Conservation (phyloP, 1,140 invertebrate genomes). For the Procambarus virginalis region DNA sequence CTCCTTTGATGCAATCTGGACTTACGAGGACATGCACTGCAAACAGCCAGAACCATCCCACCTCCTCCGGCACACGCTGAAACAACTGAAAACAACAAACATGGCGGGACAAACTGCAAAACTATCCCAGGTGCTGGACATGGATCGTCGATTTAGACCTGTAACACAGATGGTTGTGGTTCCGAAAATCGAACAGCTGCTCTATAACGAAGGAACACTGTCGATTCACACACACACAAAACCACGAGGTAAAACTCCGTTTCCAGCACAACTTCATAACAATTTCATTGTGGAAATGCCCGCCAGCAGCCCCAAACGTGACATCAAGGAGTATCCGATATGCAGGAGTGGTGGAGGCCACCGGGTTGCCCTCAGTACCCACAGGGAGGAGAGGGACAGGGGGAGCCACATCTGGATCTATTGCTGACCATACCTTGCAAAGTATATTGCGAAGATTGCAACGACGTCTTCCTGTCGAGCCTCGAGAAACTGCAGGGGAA, state of each 20-base stretch:
- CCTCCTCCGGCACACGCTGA: not conserved
- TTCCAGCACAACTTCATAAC: not conserved
- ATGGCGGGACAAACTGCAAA: not conserved
- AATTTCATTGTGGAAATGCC: not conserved
- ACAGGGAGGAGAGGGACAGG: not conserved
- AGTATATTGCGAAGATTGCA: too few species aligned
- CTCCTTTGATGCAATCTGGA: too few species aligned
- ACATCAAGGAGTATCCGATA: not conserved
- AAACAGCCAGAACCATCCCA: too few species aligned
- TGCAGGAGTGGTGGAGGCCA: not conserved
- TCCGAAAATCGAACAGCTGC: not conserved
- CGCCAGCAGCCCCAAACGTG: not conserved
- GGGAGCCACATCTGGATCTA: not conserved
- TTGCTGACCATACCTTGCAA: not conserved
- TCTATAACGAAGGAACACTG: not conserved
- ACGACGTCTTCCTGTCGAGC: too few species aligned
- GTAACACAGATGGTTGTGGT: not conserved
- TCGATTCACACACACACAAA: not conserved
- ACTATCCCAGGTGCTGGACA: not conserved
- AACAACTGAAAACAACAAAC: not conserved
- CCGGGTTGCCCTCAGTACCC: too few species aligned
- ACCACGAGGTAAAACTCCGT: not conserved
- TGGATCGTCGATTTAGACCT: not conserved
- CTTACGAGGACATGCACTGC: too few species aligned
- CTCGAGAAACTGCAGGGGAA: too few species aligned